phyloP scores from a whole-genome alignment of 2,888 invertebrate genomes.

The Aporophyla nigra region DNA sequence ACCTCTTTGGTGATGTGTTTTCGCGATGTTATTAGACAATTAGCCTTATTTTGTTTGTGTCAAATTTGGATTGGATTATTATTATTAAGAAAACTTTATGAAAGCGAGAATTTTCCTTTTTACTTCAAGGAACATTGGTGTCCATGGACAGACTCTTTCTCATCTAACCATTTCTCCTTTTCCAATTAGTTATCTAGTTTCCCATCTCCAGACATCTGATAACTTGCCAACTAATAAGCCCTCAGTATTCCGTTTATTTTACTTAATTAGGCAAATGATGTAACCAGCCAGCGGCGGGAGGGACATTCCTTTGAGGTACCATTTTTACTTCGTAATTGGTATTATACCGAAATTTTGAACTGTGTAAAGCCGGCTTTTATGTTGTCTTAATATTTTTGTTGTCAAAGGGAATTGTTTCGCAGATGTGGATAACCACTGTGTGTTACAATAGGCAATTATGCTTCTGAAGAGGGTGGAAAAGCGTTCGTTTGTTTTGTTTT shows the following conservation, averaged over 20 bases:
- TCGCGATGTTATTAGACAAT: not conserved
- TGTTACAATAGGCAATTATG: constrained; percentile 38
- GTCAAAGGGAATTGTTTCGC: constrained; percentile 36
- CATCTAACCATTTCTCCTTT: not conserved
- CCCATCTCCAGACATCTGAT: constrained; percentile 25
- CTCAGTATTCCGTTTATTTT: constrained; percentile 49
- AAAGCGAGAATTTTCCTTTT: not conserved
- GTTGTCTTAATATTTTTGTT: constrained; percentile 35
- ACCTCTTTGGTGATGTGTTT: constrained; percentile 23
- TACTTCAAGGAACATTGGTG: not conserved
- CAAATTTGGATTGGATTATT: not conserved
- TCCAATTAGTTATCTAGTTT: constrained; percentile 3
- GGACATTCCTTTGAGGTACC: constrained; percentile 60
- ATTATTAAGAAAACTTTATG: not conserved
- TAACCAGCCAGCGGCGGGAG: constrained; percentile 16
- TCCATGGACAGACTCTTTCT: not conserved
- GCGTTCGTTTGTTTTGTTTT: constrained; percentile 20
- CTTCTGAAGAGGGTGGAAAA: constrained; percentile 1
- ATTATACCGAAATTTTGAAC: constrained; percentile 35
- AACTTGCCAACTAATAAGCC: constrained; percentile 23
- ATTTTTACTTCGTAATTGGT: constrained; percentile 57
- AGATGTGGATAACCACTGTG: constrained; percentile 8
- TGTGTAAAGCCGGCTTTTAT: constrained; percentile 36
- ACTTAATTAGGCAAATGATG: constrained; percentile 65
- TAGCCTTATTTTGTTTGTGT: not conserved